Conservation (phyloP, 2,797 vertebrate genomes). For the Smutsia gigantea region DNA sequence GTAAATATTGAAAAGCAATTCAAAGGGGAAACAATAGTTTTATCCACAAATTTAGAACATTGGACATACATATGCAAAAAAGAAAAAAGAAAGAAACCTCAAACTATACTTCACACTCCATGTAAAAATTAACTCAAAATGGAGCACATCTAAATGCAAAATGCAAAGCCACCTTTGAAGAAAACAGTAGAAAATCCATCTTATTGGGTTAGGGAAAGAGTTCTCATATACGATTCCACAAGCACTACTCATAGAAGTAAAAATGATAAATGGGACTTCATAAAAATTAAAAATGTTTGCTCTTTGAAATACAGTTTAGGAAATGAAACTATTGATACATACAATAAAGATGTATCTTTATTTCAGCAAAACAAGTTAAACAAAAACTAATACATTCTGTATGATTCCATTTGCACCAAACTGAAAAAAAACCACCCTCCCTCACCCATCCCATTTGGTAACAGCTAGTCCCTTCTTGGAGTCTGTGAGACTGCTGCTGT, state of each 20-base stretch:
- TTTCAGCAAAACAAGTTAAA: too few relatives aligned
- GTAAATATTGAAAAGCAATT: background rate
- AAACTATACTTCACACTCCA: background rate
- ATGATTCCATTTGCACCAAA: too few relatives aligned
- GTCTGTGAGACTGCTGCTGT: too few relatives aligned
- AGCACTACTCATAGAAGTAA: background rate
- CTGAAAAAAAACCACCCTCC: too few relatives aligned
- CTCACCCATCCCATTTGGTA: too few relatives aligned
- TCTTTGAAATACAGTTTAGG: too few relatives aligned
- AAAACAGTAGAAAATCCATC: background rate
- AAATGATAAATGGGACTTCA: background rate
- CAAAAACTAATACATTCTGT: too few relatives aligned
- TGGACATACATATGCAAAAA: background rate
- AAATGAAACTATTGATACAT: too few relatives aligned
- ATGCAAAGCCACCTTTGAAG: background rate
- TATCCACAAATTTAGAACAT: background rate
- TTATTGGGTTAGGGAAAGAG: background rate
- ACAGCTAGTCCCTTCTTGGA: too few relatives aligned
- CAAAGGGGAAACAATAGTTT: background rate
- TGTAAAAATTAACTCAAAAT: background rate
- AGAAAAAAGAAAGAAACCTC: background rate
- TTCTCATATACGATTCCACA: background rate
- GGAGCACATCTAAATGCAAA: background rate
- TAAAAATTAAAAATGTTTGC: too few relatives aligned
- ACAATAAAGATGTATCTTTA: too few relatives aligned